A percentile compares a stretch with the other conserved stretches of the same genome.
Evolutionary conservation across 2,888 invertebrate species (phyloP).

Genomic region (Harmothoe impar): DNA sequence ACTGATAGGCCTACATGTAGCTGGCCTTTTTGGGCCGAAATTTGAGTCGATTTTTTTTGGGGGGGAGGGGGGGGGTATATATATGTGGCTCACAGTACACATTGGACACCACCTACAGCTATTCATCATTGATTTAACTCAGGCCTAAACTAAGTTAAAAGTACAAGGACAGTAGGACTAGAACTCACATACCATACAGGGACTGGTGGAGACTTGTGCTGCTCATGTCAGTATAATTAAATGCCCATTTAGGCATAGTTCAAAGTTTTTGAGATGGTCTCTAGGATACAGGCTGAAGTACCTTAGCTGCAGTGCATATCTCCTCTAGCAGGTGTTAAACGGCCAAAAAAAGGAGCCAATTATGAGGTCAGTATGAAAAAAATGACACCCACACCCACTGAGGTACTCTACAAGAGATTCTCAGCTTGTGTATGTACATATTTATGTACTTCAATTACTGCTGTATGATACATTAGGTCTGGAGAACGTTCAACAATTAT

Average conservation of each 20-base stretch:
- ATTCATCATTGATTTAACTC: conserved; percentile 99
- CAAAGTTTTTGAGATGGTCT: conserved; percentile 97
- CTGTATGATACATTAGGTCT: conserved; percentile 96
- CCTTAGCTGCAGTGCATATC: conserved; percentile 91
- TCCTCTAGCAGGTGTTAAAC: conserved; percentile 97
- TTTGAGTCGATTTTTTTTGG: no score
- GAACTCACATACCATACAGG: conserved; percentile 95
- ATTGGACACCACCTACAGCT: no score
- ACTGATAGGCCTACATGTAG: no score
- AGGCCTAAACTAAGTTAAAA: conserved; percentile 99
- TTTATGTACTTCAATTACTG: conserved; percentile 99
- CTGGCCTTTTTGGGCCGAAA: no score
- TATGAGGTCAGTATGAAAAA: conserved; percentile 99
- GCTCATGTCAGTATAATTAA: conserved; percentile 95
- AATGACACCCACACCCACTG: conserved; percentile 99
- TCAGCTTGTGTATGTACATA: conserved; percentile 99
- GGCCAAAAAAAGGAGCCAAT: conserved; percentile 98
- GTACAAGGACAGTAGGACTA: conserved; percentile 94
- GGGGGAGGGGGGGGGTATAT: no score
- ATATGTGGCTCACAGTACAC: no score
- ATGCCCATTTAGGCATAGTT: conserved; percentile 98
- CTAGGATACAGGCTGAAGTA: conserved; percentile 99
- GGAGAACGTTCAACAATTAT: no score
- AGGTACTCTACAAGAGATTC: conserved; percentile 98
- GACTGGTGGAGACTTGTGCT: conserved; percentile 80